These are phyloP conservation scores for Epinotia ramella DNA, from an alignment of 2,888 invertebrate genomes.

Conservation along the genomic window DNA sequence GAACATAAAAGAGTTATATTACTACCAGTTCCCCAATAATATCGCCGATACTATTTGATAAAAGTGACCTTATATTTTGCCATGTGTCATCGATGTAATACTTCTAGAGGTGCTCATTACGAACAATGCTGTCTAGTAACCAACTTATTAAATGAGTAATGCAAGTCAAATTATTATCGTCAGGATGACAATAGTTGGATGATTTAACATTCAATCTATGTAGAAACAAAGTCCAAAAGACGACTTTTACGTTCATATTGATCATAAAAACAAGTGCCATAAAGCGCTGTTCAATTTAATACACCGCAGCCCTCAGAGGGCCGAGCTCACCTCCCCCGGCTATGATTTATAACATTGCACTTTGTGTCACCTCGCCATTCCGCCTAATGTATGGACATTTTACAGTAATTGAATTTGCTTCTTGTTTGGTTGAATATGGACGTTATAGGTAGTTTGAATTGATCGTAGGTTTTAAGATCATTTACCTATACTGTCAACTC, in stretches of 20 bases:
- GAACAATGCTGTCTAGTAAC: too few relatives aligned
- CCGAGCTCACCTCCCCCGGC: slow-evolving; percentile 9
- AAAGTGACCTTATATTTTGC: too few relatives aligned
- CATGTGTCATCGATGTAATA: too few relatives aligned
- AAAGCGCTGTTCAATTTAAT: slow-evolving; percentile 20
- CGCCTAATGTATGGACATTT: slow-evolving; percentile 31
- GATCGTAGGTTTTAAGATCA: neutral
- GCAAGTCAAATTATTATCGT: too few relatives aligned
- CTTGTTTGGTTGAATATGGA: slow-evolving; percentile 1
- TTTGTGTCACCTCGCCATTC: slow-evolving; percentile 30
- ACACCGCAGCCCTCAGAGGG: neutral
- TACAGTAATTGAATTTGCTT: slow-evolving; percentile 34
- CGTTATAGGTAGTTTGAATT: neutral
- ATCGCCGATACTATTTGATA: too few relatives aligned
- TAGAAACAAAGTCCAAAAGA: neutral
- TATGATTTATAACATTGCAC: slow-evolving; percentile 33
- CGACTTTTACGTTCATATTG: neutral
- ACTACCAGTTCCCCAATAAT: too few relatives aligned
- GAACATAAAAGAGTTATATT: too few relatives aligned
- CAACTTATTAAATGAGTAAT: too few relatives aligned
- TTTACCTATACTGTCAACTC: neutral
- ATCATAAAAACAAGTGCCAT: slow-evolving; percentile 17
- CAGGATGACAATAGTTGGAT: too few relatives aligned
- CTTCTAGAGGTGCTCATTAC: too few relatives aligned
- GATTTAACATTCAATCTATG: too few relatives aligned